phyloP scores from a whole-genome alignment of 2,888 invertebrate species.

The Celastrina argiolus region DNA sequence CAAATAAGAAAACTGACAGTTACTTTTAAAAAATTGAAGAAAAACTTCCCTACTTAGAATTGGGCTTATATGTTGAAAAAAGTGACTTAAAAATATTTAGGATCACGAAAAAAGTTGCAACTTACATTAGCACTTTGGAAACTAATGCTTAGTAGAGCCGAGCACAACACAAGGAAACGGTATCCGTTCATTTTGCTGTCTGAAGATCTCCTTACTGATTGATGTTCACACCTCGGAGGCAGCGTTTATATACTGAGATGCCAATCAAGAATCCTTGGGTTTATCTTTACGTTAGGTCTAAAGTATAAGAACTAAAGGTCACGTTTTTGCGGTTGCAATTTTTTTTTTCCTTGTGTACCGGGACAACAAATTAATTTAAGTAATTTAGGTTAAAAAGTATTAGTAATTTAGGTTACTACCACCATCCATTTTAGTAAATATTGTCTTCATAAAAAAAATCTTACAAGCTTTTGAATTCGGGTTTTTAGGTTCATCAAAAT shows the following conservation, averaged over 20 bases:
- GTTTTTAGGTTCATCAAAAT: too few relatives aligned
- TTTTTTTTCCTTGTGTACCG: not conserved
- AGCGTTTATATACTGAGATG: constrained; percentile 1
- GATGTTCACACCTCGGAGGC: not conserved
- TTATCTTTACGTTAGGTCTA: not conserved
- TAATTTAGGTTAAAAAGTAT: too few relatives aligned
- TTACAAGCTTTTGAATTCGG: too few relatives aligned
- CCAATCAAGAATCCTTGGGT: not conserved
- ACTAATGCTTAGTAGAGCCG: constrained; percentile 33
- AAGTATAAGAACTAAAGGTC: not conserved
- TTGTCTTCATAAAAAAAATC: too few relatives aligned
- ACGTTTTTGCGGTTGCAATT: not conserved
- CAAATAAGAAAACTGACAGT: too few relatives aligned
- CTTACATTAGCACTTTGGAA: constrained; percentile 36
- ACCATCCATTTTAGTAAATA: too few relatives aligned
- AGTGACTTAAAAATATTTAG: too few relatives aligned
- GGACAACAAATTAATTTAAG: not conserved
- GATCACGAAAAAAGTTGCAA: not conserved
- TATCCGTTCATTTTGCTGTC: constrained; percentile 31
- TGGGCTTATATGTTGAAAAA: too few relatives aligned
- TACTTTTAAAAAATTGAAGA: too few relatives aligned
- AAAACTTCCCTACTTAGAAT: too few relatives aligned
- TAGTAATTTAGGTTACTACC: too few relatives aligned
- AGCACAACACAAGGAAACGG: constrained; percentile 31
- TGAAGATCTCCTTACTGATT: constrained; percentile 1